Evolutionary conservation across 1,140 invertebrate species (phyloP).

Genomic region (Drosophila arawakana): DNA sequence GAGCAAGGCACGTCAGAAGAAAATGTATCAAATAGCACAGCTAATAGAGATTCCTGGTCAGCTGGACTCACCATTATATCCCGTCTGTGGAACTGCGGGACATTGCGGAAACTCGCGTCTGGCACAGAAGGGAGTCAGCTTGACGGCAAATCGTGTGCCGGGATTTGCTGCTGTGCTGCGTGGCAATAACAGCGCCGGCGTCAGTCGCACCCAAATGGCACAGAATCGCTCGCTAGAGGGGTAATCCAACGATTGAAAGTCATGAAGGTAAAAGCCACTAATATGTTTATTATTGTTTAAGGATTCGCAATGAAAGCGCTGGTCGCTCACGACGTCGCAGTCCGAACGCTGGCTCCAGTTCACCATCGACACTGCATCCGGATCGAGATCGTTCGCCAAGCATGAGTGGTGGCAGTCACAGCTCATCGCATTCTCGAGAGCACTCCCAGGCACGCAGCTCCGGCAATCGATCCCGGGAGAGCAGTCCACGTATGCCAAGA

Average conservation of each 20-base stretch:
- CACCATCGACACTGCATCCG: conserved; percentile 46
- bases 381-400: conserved; percentile 72
- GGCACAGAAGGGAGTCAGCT: conserved; percentile 50
- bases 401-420: conserved; percentile 65
- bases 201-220: conserved; percentile 80
- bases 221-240: conserved; percentile 81
- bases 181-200: conserved; percentile 84
- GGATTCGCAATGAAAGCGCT: conserved; percentile 79
- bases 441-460: conserved; percentile 68
- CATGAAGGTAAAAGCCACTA: background rate
- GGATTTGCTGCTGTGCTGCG: conserved; percentile 89
- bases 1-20: conserved; percentile 96
- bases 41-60: conserved; percentile 93
- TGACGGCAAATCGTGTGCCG: conserved; percentile 87
- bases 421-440: conserved; percentile 73
- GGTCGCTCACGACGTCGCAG: conserved; percentile 76
- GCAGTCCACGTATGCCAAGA: conserved; percentile 89
- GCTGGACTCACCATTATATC: conserved; percentile 86
- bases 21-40: conserved; percentile 97
- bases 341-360: conserved; percentile 58
- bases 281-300: conserved; percentile 19
- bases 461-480: conserved; percentile 87
- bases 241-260: conserved; percentile 37
- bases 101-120: conserved; percentile 50
- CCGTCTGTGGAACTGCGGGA: conserved; percentile 71